Conservation (phyloP, 2,888 invertebrate species). For the Leucophora obtusa region DNA sequence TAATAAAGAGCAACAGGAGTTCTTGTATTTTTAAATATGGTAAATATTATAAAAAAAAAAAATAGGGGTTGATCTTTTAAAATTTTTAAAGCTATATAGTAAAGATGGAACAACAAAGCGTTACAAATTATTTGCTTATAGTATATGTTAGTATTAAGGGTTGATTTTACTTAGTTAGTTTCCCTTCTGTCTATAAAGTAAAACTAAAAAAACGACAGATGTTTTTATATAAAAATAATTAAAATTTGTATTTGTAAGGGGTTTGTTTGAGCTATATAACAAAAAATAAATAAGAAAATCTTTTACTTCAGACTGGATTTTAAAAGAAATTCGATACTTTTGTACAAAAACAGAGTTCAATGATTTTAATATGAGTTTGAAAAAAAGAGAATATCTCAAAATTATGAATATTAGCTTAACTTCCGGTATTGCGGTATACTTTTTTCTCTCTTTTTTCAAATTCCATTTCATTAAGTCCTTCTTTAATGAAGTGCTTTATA, state of each 20-base stretch:
- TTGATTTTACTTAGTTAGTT: constrained; percentile 37
- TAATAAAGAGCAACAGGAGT: constrained; percentile 31
- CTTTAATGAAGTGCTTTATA: constrained; percentile 23
- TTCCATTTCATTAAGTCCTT: not conserved
- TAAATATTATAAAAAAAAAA: not conserved
- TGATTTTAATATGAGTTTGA: constrained; percentile 16
- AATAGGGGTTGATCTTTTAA: constrained; percentile 58
- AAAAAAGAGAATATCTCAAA: not conserved
- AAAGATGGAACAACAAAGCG: constrained; percentile 24
- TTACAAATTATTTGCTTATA: constrained; percentile 22
- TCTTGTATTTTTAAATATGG: not conserved
- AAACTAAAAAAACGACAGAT: constrained; percentile 55
- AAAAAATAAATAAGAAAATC: not conserved
- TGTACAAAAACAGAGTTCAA: constrained; percentile 42
- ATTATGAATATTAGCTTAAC: constrained; percentile 57
- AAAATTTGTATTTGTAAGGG: constrained; percentile 37
- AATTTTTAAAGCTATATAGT: constrained; percentile 5
- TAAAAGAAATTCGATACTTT: constrained; percentile 53
- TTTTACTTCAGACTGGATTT: not conserved
- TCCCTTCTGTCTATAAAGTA: constrained; percentile 5
- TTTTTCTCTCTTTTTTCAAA: not conserved
- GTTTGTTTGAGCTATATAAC: constrained; percentile 34
- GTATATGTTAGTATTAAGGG: constrained; percentile 41
- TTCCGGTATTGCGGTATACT: constrained; percentile 45
- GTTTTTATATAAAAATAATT: constrained; percentile 61